phyloP scores from a whole-genome alignment of 2,113 vertebrate genomes.

The Peromyscus polionotus region DNA sequence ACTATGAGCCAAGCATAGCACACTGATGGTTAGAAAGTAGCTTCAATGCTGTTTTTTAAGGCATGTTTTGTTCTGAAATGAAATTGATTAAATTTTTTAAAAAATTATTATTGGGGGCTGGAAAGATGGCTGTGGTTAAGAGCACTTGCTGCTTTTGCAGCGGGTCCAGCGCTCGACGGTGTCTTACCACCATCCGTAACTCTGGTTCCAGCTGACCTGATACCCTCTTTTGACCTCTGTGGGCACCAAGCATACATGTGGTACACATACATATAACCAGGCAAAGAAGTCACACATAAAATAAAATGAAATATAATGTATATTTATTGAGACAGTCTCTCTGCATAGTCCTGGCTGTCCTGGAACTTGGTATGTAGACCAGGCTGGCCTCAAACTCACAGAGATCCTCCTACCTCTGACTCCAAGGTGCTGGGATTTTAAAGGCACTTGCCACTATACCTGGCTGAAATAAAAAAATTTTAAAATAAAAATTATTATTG shows the following conservation, averaged over 20 bases:
- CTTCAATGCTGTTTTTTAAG: background rate
- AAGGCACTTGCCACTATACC: background rate
- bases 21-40: background rate
- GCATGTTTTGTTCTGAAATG: background rate
- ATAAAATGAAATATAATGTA: background rate
- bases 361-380: background rate
- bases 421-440: background rate
- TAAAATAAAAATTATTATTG: no score
- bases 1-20: background rate
- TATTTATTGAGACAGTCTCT: background rate
- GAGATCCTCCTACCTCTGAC: background rate
- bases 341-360: background rate
- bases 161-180: no score
- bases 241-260: background rate
- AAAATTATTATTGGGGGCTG: background rate
- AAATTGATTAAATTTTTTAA: background rate
- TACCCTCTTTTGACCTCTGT: background rate
- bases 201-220: background rate
- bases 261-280: background rate
- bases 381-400: background rate
- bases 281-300: background rate
- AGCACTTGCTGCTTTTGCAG: background rate
- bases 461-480: background rate
- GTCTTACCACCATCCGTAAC: background rate
- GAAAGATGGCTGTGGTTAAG: background rate